These are phyloP conservation scores for Thalassophryne amazonica DNA, from an alignment of 2,797 vertebrate genomes.

Conservation along the genomic window DNA sequence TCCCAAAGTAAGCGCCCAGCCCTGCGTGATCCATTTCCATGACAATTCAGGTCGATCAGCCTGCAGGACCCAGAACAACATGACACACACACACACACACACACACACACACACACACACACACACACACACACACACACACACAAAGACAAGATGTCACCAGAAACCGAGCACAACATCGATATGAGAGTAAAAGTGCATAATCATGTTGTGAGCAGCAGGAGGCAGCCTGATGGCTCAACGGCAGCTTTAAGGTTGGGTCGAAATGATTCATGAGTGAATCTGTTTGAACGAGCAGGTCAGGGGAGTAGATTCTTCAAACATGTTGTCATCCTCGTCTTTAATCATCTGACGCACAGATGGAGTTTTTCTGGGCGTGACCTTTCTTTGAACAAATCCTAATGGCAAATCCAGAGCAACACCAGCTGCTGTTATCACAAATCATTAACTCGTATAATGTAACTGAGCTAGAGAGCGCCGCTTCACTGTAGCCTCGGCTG, in stretches of 20 bases:
- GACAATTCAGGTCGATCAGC: slow-evolving; percentile 53
- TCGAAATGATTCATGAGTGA: slow-evolving; percentile 23
- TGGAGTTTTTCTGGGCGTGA: slow-evolving; percentile 32
- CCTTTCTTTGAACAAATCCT: slow-evolving; percentile 26
- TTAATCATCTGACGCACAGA: slow-evolving; percentile 33
- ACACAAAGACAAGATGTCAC: too few relatives aligned
- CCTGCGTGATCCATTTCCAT: slow-evolving; percentile 62
- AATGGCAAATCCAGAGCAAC: slow-evolving; percentile 30
- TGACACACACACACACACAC: too few relatives aligned
- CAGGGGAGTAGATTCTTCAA: slow-evolving; percentile 12
- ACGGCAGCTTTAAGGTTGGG: slow-evolving; percentile 9
- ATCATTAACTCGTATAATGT: slow-evolving; percentile 26
- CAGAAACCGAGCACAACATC: slow-evolving; percentile 17
- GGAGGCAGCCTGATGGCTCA: slow-evolving; percentile 7
- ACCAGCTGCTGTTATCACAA: slow-evolving; percentile 48
- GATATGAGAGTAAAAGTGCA: slow-evolving; percentile 24
- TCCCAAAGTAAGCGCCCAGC: slow-evolving; percentile 42
- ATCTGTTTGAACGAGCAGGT: slow-evolving; percentile 14
- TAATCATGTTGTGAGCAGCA: slow-evolving; percentile 17
- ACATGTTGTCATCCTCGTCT: slow-evolving; percentile 18
- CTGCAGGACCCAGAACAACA: slow-evolving; percentile 27
- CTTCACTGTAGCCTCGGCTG: slow-evolving; percentile 7
- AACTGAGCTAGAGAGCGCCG: background rate
- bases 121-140: too few relatives aligned
- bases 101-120: too few relatives aligned